Conservation (phyloP, 2,888 invertebrate species). For the Spodoptera exigua region DNA sequence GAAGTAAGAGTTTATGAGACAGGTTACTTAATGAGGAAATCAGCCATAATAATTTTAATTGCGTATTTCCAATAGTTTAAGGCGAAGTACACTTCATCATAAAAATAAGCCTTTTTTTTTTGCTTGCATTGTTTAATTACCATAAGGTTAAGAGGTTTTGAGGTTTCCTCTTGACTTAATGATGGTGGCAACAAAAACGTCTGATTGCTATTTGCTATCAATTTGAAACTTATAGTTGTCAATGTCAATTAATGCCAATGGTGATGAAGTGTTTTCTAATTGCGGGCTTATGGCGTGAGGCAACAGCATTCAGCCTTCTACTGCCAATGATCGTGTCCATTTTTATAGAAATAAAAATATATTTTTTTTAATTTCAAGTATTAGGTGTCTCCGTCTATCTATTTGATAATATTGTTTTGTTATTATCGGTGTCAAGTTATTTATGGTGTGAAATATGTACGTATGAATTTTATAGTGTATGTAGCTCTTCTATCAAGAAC, state of each 20-base stretch:
- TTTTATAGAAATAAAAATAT: too few species aligned
- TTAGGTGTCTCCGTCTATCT: not conserved
- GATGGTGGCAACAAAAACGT: conserved; percentile 42
- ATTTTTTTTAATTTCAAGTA: too few species aligned
- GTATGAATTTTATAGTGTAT: too few species aligned
- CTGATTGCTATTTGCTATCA: conserved; percentile 52
- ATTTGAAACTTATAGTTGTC: conserved; percentile 58
- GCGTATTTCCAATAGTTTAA: not conserved
- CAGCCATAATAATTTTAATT: not conserved
- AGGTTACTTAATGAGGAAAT: conserved; percentile 18
- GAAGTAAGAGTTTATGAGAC: conserved; percentile 8
- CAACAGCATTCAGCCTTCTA: conserved; percentile 27
- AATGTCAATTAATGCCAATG: conserved; percentile 72
- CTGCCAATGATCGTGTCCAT: not conserved
- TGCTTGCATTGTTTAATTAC: not conserved
- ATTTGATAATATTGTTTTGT: conserved; percentile 4
- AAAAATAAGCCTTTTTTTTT: not conserved
- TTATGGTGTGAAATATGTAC: too few species aligned
- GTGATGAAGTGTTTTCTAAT: conserved; percentile 65
- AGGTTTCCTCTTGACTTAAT: conserved; percentile 30
- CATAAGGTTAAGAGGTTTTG: conserved; percentile 4
- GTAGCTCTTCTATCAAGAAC: too few species aligned
- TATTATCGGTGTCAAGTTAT: too few species aligned
- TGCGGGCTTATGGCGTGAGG: conserved; percentile 31
- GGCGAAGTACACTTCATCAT: not conserved